Percentiles rank a stretch among this genome's conserved stretches.
Evolutionary conservation across 35 echinoderm and acorn worm genomes (phyloP).

Genomic region (Anneissia japonica): DNA sequence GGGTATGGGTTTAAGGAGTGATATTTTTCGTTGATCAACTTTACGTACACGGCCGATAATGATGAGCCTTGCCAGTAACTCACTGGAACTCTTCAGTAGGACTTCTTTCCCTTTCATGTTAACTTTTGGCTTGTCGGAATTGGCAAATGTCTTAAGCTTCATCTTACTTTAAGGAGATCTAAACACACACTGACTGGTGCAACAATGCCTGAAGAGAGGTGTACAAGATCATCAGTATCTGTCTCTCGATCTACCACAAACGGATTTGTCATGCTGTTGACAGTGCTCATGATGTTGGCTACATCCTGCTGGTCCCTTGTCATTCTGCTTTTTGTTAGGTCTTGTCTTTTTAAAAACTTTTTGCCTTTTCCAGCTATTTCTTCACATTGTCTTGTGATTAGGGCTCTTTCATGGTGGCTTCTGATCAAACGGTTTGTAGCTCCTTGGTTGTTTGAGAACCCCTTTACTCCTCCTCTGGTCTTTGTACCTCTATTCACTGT

Average conservation of each 20-base stretch:
- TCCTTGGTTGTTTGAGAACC: constrained; percentile 48
- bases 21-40: constrained; percentile 42
- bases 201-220: constrained; percentile 13
- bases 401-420: constrained; percentile 41
- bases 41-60: constrained; percentile 38
- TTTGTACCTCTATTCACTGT: background rate
- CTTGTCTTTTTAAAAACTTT: background rate
- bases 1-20: constrained; percentile 53
- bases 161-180: constrained; percentile 14
- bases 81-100: constrained; percentile 24
- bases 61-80: constrained; percentile 46
- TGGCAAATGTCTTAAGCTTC: constrained; percentile 33
- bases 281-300: constrained; percentile 21
- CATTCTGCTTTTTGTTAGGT: background rate
- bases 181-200: background rate
- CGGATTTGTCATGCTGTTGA: constrained; percentile 29
- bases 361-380: constrained; percentile 67
- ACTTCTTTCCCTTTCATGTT: constrained; percentile 39
- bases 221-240: background rate
- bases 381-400: constrained; percentile 61
- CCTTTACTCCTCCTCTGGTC: constrained; percentile 6
- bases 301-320: background rate
- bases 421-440: constrained; percentile 45
- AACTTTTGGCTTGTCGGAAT: background rate
- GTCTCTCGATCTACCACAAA: constrained; percentile 9